Base-by-base conservation (phyloP, 2,113 vertebrate genomes). In the Cyanoderma ruficeps region DNA sequence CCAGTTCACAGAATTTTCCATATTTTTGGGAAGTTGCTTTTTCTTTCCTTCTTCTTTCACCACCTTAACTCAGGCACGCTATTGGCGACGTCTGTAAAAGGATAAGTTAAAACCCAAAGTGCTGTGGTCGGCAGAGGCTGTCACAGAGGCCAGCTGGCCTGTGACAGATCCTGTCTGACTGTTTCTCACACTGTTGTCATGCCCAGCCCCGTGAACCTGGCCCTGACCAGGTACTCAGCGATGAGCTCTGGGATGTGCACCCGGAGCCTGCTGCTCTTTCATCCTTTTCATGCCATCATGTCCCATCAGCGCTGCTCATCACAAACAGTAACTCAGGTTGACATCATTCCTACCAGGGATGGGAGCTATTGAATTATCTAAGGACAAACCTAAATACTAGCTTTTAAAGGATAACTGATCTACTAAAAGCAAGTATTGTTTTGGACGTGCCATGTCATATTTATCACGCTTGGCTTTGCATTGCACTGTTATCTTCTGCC, bases 301-400 rank as follows among this genome's bases (percentile, higher is more conserved):
- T 96, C 95, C 95, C 91, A 94, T 96, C 95, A 65, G 55, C 20
- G 1, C 94, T 94, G 89, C 83, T 97, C 94, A 76, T 61, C 80
- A 77, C 91, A 88, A 96, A 89, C 81, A 71, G 79, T 96, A 98
- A 98, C 97, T 97, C 94, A 44, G 77, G 60, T 83, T 98, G 98
- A 97, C 98, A 96, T 93, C 82, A 11, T 68, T 75, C 81, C 90
- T 94, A 67, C 83, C 74, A 72, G 90, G 91, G 86, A 97, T 2
- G 1, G 71, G 68, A 96, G 91, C 96, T 94, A 95, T 93, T 96
- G 94, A 97, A 97, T 97, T 97, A 97, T 95, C 97, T 80, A 90
- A 97, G 97, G 96, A 96, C 81, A 90, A 91, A 90, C 92, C 95
- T 98, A 98, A 98, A 97, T 95, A 96, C 96, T 84, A 89, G 88